Conservation (phyloP, 2,888 invertebrate species). For the Dryobota labecula region DNA sequence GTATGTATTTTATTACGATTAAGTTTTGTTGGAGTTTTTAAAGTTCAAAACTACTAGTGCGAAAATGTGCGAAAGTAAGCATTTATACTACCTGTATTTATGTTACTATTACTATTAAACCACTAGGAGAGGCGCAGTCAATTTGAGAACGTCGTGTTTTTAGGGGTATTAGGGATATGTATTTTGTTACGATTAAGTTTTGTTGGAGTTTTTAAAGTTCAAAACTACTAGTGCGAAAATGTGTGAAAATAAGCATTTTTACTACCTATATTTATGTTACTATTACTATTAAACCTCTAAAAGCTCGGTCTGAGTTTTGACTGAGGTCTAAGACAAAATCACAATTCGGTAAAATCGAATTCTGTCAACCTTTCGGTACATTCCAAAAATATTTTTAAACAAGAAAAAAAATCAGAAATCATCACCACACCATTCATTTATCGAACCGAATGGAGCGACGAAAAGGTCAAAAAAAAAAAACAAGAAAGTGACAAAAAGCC, state of each 20-base stretch:
- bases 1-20: neutral
- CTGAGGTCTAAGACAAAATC: neutral
- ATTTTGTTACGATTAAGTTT: neutral
- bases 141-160: neutral
- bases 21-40: neutral
- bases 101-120: no score
- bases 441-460: constrained; percentile 61
- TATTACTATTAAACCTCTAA: no score
- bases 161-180: neutral
- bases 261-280: no score
- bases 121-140: no score
- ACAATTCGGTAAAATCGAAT: neutral
- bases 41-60: neutral
- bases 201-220: neutral
- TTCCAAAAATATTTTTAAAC: constrained; percentile 4
- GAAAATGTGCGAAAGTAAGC: neutral
- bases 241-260: no score
- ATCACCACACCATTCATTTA: constrained; percentile 67
- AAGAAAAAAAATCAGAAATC: constrained; percentile 43
- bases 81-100: no score
- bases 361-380: neutral
- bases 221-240: neutral
- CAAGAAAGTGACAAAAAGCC: constrained; percentile 80
- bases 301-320: neutral
- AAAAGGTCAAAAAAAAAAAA: constrained; percentile 61